A percentile compares a stretch with the other conserved stretches of the same genome.
phyloP scores from a whole-genome alignment of 2,113 vertebrate species.

The Gymnobelideus leadbeateri region DNA sequence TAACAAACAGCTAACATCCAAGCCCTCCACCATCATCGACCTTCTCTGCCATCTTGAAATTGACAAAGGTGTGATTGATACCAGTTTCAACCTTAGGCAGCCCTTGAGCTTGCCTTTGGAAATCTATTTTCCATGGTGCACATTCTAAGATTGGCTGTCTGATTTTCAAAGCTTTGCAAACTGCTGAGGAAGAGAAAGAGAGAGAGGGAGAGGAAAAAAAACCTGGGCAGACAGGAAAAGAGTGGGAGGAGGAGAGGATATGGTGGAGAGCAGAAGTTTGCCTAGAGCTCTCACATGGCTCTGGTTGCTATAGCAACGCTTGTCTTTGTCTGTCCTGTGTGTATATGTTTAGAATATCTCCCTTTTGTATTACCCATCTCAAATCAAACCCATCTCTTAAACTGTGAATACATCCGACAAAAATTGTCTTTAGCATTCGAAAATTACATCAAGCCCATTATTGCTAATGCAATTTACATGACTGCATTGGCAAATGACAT shows the following conservation, averaged over 20 bases:
- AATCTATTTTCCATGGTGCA: not conserved
- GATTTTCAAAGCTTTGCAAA: conserved; percentile 54
- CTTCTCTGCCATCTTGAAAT: not conserved
- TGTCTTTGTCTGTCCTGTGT: conserved; percentile 8
- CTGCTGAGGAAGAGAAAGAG: not conserved
- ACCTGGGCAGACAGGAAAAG: conserved; percentile 42
- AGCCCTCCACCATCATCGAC: not conserved
- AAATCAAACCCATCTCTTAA: conserved; percentile 10
- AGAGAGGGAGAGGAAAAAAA: conserved; percentile 53
- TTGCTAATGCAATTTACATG: conserved; percentile 3
- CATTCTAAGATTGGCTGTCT: conserved; percentile 8
- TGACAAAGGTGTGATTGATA: not conserved
- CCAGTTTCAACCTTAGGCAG: not conserved
- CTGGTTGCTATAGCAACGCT: not conserved
- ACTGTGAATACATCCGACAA: not conserved
- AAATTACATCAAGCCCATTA: conserved; percentile 7
- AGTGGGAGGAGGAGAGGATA: not conserved
- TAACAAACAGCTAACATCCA: not conserved
- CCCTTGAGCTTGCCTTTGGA: conserved; percentile 2
- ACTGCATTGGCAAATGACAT: not conserved
- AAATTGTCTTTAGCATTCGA: not conserved
- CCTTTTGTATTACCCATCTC: not conserved
- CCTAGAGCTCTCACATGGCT: conserved; percentile 4
- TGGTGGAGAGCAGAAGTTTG: conserved; percentile 4
- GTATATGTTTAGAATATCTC: conserved; percentile 11